A percentile compares a stretch with the other conserved stretches of the same genome.
These are phyloP conservation scores for Hydractinia echinata DNA, from an alignment of 30 jellyfish, hydroid and myxozoan genomes.

Conservation along the genomic window DNA sequence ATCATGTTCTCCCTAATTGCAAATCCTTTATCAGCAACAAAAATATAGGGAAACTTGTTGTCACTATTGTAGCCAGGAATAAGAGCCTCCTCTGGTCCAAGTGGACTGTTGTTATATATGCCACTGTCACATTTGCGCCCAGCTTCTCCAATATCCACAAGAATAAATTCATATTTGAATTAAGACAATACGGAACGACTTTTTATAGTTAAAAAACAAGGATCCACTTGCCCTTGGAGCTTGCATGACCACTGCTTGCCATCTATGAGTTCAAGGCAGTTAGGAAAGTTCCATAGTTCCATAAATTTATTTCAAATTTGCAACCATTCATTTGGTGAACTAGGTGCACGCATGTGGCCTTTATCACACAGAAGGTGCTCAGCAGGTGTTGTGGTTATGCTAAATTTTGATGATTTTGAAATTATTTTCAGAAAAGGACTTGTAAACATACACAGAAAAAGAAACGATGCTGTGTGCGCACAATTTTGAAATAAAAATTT, in stretches of 20 bases:
- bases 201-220: constrained; percentile 28
- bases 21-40: constrained; percentile 13
- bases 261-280: constrained; percentile 29
- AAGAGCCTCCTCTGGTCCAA: constrained; percentile 21
- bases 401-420: too few relatives aligned
- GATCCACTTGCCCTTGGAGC: constrained; percentile 13
- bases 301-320: constrained; percentile 12
- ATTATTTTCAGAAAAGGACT: too few relatives aligned
- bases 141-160: constrained; percentile 10
- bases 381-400: too few relatives aligned
- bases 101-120: constrained; percentile 22
- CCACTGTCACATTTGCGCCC: constrained; percentile 52
- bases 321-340: too few relatives aligned
- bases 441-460: too few relatives aligned
- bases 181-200: constrained; percentile 21
- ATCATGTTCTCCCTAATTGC: neutral
- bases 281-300: constrained; percentile 34
- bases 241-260: constrained; percentile 37
- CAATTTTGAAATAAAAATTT: too few relatives aligned
- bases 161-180: constrained; percentile 13
- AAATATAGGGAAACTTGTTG: constrained; percentile 11
- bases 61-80: neutral
- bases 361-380: too few relatives aligned
- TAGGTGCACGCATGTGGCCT: too few relatives aligned
- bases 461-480: too few relatives aligned